Evolutionary conservation across 2,113 vertebrate genomes (phyloP).

Genomic region (human (Homo sapiens)): DNA sequence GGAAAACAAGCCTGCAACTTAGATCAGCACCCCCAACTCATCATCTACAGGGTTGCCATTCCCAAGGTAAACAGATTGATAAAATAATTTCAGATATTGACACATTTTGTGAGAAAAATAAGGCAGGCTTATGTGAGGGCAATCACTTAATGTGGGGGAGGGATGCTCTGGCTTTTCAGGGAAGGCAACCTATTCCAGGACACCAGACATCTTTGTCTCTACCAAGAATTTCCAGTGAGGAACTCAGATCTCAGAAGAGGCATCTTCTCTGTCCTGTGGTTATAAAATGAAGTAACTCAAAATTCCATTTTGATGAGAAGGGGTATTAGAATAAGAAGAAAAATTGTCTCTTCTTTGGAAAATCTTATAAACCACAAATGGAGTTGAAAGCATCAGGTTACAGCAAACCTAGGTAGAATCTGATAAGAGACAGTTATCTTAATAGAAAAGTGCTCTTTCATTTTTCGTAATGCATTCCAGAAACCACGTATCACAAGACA

Average conservation of each 20-base stretch:
- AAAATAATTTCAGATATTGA: not conserved
- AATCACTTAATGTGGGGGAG: not conserved
- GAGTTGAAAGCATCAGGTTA: not conserved
- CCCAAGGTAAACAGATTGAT: not conserved
- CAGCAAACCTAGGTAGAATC: not conserved
- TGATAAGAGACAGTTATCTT: not conserved
- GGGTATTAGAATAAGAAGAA: not conserved
- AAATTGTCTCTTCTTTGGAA: conserved; percentile 38
- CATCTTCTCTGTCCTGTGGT: not conserved
- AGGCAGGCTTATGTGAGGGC: not conserved
- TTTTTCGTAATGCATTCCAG: not conserved
- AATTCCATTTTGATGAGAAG: not conserved
- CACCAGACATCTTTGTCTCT: not conserved
- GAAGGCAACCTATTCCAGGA: not conserved
- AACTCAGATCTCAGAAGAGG: not conserved
- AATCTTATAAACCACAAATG: conserved; percentile 39
- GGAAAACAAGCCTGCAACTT: not conserved
- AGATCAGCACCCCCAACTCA: not conserved
- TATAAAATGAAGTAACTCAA: not conserved
- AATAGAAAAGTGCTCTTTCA: conserved; percentile 34
- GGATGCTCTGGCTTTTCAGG: not conserved
- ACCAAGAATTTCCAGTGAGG: not conserved
- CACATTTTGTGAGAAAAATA: not conserved
- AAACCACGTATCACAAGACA: not conserved
- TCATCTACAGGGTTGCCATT: not conserved